Percentiles rank a stretch among this genome's conserved stretches.
These are phyloP conservation scores for Ivindomyrus marchei DNA, from an alignment of 2,113 vertebrate genomes.

Conservation along the genomic window DNA sequence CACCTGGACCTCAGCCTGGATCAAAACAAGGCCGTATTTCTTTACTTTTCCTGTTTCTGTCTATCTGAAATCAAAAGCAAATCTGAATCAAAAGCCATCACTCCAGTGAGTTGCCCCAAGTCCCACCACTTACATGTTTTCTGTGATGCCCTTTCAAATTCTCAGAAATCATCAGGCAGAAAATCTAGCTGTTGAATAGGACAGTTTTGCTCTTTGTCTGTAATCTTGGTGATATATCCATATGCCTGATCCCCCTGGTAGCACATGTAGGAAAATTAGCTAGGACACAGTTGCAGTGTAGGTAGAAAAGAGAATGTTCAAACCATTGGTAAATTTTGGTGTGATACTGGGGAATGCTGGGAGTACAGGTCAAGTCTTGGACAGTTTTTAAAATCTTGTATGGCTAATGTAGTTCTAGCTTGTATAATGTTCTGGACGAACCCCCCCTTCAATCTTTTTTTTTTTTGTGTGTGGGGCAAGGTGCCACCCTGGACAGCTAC, in stretches of 20 bases:
- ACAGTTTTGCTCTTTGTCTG: neutral
- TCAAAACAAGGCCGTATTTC: neutral
- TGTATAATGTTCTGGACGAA: too few relatives aligned
- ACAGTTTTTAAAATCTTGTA: neutral
- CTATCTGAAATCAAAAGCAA: neutral
- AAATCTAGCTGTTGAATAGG: neutral
- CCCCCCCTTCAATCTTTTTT: too few relatives aligned
- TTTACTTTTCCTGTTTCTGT: neutral
- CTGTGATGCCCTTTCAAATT: neutral
- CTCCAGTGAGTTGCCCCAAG: neutral
- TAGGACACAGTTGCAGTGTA: neutral
- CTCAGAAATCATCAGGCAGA: neutral
- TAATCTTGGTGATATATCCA: neutral
- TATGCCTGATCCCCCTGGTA: too few relatives aligned
- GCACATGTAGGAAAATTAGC: neutral
- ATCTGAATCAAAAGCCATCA: neutral
- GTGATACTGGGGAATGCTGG: neutral
- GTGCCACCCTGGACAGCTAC: neutral
- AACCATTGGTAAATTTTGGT: neutral
- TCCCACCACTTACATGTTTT: neutral
- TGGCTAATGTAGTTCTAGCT: neutral
- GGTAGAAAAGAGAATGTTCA: neutral
- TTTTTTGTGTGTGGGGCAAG: neutral
- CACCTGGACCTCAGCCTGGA: neutral
- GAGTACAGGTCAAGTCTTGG: neutral